These are phyloP conservation scores for Taeniopygia guttata DNA, from an alignment of 2,797 vertebrate species.

Conservation along the genomic window DNA sequence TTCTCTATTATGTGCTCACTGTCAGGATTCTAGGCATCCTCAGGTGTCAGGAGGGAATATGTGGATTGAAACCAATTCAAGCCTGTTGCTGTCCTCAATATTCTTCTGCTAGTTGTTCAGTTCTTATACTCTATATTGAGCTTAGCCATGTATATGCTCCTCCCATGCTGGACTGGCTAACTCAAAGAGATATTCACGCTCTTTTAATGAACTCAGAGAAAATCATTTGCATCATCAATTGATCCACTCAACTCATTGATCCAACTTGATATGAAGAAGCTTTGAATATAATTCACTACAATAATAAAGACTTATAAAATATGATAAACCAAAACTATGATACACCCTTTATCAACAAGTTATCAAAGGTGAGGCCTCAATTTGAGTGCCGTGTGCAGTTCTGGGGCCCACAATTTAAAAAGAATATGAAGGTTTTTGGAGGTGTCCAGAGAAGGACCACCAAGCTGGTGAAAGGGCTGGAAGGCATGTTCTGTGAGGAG, in stretches of 20 bases:
- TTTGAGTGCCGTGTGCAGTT: neutral
- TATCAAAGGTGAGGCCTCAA: neutral
- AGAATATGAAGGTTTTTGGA: neutral
- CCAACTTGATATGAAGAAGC: neutral
- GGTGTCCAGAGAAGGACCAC: neutral
- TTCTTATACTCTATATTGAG: neutral
- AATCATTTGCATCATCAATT: neutral
- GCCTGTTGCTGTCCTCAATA: neutral
- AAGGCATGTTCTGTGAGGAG: no score
- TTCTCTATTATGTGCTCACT: neutral
- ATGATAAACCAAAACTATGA: neutral
- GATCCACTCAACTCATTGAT: neutral
- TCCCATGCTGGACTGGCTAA: neutral
- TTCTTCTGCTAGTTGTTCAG: neutral
- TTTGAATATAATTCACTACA: neutral
- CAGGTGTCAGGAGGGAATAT: neutral
- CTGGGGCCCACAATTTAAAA: neutral
- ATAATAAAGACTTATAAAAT: neutral
- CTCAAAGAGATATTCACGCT: neutral
- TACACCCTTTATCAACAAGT: neutral
- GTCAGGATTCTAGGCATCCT: neutral
- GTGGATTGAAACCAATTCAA: neutral
- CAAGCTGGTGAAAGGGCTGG: neutral
- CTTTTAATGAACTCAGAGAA: neutral
- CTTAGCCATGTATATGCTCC: neutral